A percentile compares a stretch with the other conserved stretches of the same genome.
These are phyloP conservation scores for Scyliorhinus canicula DNA, from an alignment of 2,797 vertebrate genomes.

Conservation along the genomic window DNA sequence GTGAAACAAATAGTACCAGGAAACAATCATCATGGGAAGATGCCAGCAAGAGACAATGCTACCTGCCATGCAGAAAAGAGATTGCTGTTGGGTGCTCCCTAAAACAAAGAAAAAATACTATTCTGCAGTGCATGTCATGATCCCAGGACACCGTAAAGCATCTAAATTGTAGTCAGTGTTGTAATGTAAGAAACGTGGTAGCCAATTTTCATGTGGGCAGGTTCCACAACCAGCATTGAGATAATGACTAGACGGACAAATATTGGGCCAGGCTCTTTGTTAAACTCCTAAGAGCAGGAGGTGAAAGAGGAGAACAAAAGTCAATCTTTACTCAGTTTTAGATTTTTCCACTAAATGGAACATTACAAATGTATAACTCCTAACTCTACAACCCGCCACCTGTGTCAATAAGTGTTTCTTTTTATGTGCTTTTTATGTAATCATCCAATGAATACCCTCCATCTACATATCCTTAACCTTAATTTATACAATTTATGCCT, in stretches of 20 bases:
- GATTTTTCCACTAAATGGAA: neutral
- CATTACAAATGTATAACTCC: neutral
- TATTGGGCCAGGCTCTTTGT: neutral
- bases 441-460: too few relatives aligned
- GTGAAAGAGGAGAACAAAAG: neutral
- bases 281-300: neutral
- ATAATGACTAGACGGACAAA: neutral
- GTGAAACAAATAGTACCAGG: neutral
- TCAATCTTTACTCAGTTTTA: neutral
- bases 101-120: neutral
- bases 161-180: neutral
- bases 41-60: neutral
- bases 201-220: neutral
- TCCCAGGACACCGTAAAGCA: neutral
- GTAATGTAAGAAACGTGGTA: neutral
- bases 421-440: neutral
- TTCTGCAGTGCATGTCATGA: neutral
- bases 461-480: neutral
- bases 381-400: neutral
- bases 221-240: neutral
- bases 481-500: neutral
- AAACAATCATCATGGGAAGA: neutral
- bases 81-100: neutral
- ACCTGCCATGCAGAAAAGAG: neutral
- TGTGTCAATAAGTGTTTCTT: neutral